phyloP scores from a whole-genome alignment of 2,113 vertebrate genomes.

The Pterocles gutturalis region DNA sequence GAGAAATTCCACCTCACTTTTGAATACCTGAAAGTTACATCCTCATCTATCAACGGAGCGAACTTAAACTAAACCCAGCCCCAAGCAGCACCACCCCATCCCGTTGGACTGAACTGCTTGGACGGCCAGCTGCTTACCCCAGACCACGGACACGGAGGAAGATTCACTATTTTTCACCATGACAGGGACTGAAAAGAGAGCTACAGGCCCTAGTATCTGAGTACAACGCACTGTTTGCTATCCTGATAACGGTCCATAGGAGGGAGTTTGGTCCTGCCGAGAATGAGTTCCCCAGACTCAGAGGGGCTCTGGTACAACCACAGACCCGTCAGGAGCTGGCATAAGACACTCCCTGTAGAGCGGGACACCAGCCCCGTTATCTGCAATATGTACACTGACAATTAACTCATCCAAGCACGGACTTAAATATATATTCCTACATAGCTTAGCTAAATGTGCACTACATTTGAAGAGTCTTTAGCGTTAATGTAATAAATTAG shows the following conservation, averaged over 20 bases:
- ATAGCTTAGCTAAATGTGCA: neutral
- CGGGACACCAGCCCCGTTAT: neutral
- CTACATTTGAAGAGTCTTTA: neutral
- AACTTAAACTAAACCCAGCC: neutral
- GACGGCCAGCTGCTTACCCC: neutral
- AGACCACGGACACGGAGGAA: neutral
- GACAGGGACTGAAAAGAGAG: neutral
- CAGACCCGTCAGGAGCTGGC: neutral
- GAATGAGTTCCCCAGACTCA: neutral
- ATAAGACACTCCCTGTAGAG: neutral
- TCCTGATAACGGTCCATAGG: neutral
- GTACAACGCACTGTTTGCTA: neutral
- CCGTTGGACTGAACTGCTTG: neutral
- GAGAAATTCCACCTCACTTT: constrained; percentile 68
- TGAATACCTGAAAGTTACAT: neutral
- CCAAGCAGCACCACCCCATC: neutral
- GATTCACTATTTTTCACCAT: neutral
- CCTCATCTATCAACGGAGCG: neutral
- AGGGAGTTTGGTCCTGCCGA: neutral
- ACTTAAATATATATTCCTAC: neutral
- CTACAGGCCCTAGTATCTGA: neutral
- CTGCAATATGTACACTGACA: neutral
- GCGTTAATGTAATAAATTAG: neutral
- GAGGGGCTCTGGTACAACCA: neutral
- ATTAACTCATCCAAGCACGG: neutral